Evolutionary conservation across 2,888 invertebrate genomes (phyloP).

Genomic region (Beris chalybata): DNA sequence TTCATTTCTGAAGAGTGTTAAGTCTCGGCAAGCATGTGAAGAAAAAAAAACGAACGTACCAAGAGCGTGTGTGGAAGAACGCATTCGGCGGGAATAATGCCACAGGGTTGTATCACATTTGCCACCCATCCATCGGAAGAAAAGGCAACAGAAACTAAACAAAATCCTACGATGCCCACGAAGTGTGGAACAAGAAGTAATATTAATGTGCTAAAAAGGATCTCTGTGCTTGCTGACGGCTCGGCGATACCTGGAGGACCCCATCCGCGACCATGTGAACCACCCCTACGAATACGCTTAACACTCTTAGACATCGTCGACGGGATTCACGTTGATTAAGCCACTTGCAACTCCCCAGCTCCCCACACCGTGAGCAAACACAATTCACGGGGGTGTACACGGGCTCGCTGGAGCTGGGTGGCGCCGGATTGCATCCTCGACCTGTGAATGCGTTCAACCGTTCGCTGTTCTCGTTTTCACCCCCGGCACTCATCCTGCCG

Average conservation of each 20-base stretch:
- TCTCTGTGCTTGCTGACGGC: no score
- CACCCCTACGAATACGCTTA: constrained; percentile 14
- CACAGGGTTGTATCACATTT: background rate
- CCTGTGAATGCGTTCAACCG: constrained; percentile 19
- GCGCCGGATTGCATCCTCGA: constrained; percentile 24
- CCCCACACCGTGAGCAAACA: constrained; percentile 32
- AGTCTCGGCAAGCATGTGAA: constrained; percentile 1
- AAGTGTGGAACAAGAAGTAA: no score
- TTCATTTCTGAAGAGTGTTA: constrained; percentile 1
- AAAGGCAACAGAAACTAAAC: no score
- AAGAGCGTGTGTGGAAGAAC: constrained; percentile 10
- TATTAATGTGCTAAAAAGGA: no score
- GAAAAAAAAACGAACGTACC: background rate
- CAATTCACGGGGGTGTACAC: constrained; percentile 32
- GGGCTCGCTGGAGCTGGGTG: constrained; percentile 22
- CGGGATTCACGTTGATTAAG: constrained; percentile 39
- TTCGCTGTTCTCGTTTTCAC: background rate
- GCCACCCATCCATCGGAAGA: no score
- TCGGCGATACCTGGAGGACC: no score
- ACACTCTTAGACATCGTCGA: constrained; percentile 37
- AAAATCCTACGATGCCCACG: no score
- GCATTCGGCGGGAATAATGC: constrained; percentile 9
- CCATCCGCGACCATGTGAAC: no score
- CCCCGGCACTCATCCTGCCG: no score
- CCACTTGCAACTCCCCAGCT: constrained; percentile 35